Percentiles rank a stretch among this genome's conserved stretches.
Evolutionary conservation across 2,113 vertebrate species (phyloP).

Genomic region (Trichomycterus rosablanca): DNA sequence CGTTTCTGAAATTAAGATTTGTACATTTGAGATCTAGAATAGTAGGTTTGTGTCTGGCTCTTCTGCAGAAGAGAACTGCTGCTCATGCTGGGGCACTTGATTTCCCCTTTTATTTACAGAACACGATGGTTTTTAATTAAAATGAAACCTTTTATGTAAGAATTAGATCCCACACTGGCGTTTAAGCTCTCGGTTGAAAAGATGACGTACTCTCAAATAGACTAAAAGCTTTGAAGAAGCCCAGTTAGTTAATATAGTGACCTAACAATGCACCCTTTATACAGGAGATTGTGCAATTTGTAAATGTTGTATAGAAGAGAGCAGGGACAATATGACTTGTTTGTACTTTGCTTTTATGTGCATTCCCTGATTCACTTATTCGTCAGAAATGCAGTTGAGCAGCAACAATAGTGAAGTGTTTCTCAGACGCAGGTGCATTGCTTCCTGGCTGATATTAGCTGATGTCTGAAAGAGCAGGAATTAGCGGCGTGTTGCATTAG

Average conservation of each 20-base stretch:
- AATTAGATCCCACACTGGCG: slow-evolving; percentile 38
- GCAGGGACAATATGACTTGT: slow-evolving; percentile 81
- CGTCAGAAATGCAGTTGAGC: slow-evolving; percentile 83
- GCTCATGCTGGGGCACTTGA: slow-evolving; percentile 37
- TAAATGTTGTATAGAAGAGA: slow-evolving; percentile 80
- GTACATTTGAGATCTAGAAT: too few species aligned
- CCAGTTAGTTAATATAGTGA: slow-evolving; percentile 69
- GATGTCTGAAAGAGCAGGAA: slow-evolving; percentile 91
- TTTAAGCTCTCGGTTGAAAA: slow-evolving; percentile 52
- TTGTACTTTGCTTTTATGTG: slow-evolving; percentile 78
- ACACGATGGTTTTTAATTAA: slow-evolving; percentile 41
- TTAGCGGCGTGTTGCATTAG: slow-evolving; percentile 98
- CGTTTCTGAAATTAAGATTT: too few species aligned
- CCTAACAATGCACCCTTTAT: slow-evolving; percentile 68
- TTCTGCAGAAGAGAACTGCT: too few species aligned
- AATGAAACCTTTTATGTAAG: slow-evolving; percentile 31
- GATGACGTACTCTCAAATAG: slow-evolving; percentile 58
- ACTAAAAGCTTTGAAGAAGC: slow-evolving; percentile 59
- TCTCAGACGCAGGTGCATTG: slow-evolving; percentile 99
- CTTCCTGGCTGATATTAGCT: slow-evolving; percentile 93
- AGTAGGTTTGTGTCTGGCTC: too few species aligned
- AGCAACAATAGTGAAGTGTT: slow-evolving; percentile 86
- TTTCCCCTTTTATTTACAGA: slow-evolving; percentile 27
- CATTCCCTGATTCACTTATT: slow-evolving; percentile 65
- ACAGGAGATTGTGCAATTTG: slow-evolving; percentile 68